Conservation (phyloP, 2,888 invertebrate species). For the Siphonodentalium dalli region DNA sequence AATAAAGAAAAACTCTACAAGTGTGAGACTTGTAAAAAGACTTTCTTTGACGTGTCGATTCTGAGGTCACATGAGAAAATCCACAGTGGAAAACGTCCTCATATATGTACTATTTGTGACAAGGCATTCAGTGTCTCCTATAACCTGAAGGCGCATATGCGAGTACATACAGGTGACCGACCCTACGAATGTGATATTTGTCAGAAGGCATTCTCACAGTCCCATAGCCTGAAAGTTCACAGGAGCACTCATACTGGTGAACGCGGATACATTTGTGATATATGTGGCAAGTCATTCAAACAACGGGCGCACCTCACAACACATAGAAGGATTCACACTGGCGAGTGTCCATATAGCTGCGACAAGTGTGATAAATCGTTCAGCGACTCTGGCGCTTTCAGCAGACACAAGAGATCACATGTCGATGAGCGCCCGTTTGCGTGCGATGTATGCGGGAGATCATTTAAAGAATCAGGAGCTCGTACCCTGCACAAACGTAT, state of each 20-base stretch:
- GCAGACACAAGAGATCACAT: too few species aligned
- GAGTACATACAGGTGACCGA: conserved; percentile 5
- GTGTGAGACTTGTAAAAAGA: too few species aligned
- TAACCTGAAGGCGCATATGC: neutral
- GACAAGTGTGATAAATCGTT: conserved; percentile 1
- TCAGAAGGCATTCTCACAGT: neutral
- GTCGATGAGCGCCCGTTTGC: conserved; percentile 57
- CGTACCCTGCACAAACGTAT: too few species aligned
- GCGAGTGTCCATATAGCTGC: conserved; percentile 6
- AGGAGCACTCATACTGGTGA: conserved; percentile 3
- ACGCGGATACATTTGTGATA: neutral
- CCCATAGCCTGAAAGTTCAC: neutral
- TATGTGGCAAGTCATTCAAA: conserved; percentile 2
- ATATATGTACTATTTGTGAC: conserved; percentile 3
- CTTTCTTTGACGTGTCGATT: too few species aligned
- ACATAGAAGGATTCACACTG: conserved; percentile 3
- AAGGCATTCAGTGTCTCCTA: neutral
- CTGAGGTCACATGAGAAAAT: too few species aligned
- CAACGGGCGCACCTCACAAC: neutral
- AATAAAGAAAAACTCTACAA: too few species aligned
- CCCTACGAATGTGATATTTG: conserved; percentile 5
- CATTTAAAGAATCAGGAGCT: conserved; percentile 59
- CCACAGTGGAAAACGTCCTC: conserved; percentile 1
- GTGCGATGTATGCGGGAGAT: conserved; percentile 53
- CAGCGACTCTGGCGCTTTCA: too few species aligned